Evolutionary conservation across 2,797 vertebrate genomes (phyloP), one percentile per base, ranked within the genome.

Genomic region (Rhincodon typus): DNA sequence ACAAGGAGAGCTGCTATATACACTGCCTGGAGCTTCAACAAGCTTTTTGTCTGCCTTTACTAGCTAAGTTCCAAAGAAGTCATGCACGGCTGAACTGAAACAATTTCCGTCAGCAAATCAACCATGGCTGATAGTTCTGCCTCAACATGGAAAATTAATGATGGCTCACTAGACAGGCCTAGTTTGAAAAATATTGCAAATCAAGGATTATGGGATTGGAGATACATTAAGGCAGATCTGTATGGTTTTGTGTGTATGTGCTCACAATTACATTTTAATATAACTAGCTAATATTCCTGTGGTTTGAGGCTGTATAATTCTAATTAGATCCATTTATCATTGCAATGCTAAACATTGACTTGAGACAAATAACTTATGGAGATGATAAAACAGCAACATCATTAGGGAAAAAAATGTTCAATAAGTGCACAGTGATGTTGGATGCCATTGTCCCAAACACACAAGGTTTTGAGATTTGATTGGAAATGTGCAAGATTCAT

Each of bases 281-380:
- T 34, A 88, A 88, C 50, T 57, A 57, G 46, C 3, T 88, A 88
- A 88, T 88, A 57, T 50, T 30, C 86, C 86, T 88, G 86, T 13
- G 4, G 46, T 88, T 57, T 57, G 27, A 57, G 53, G 86, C 86
- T 88, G 50, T 88, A 57, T 57, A 88, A 57, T 88, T 88, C 50
- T 88, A 88, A 88, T 88, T 88, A 57, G 86, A 88, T 88, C 86
- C 86, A 88, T 88, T 88, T 30, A 88, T 88, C 86, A 88, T 88
- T 88, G 17, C 53, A 88, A 57, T 88, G 17, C 27, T 88, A 88
- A 88, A 88, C 86, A 88, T 88, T 88, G 50, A 34, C 27, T 88
- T 88, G 86, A n/a, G n/a, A n/a, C n/a, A n/a, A n/a, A n/a, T n/a
- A n/a, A n/a, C n/a, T n/a, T n/a, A n/a, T n/a, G n/a, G n/a, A n/a